Evolutionary conservation across 2,113 vertebrate genomes (phyloP), one percentile per base, ranked within the genome.

Genomic region (Labeo rohita): DNA sequence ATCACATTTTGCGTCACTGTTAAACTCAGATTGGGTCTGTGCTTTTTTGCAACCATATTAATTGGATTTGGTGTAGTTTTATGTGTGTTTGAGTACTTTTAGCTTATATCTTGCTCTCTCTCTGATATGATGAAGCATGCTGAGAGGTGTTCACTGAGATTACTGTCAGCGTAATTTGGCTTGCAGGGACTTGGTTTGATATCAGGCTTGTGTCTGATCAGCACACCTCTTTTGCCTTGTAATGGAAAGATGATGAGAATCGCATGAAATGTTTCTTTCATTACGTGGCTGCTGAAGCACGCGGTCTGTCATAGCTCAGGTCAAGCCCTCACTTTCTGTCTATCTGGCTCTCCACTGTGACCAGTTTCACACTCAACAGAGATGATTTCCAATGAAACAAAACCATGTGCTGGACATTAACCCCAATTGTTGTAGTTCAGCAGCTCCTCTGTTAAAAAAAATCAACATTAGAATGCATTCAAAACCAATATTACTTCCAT

Each of bases 101-200:
- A 56, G 54, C 47, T 72, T 70, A 47, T 45, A 70, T 65, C 11
- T 43, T 11, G 10, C 9, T 50, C 18, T 54, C 18, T 65, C 18
- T 82, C 85, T 86, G 84, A 43, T 91, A 90, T 90, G 89, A 90
- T 28, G 81, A 92, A 90, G 89, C 90, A 88, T 88, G 90, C 91
- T 92, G 82, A 91, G 90, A 92, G 91, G 90, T 84, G 89, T 92
- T 92, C 90, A 89, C 87, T 87, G 70, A 91, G 92, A 94, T 94
- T 94, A 93, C 92, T 92, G 93, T 94, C 92, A 83, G 89, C 85
- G 89, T 94, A 95, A 95, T 95, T 93, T 92, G 92, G 92, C 94
- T 95, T 92, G 43, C 91, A 88, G 88, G 89, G 89, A 85, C 84
- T 84, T 45, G 86, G 90, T 94, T 93, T 93, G 88, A 92, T 94